A percentile compares a stretch with the other conserved stretches of the same genome.
Evolutionary conservation across 2,113 vertebrate species (phyloP).

Genomic region (Phyllostomus hastatus): DNA sequence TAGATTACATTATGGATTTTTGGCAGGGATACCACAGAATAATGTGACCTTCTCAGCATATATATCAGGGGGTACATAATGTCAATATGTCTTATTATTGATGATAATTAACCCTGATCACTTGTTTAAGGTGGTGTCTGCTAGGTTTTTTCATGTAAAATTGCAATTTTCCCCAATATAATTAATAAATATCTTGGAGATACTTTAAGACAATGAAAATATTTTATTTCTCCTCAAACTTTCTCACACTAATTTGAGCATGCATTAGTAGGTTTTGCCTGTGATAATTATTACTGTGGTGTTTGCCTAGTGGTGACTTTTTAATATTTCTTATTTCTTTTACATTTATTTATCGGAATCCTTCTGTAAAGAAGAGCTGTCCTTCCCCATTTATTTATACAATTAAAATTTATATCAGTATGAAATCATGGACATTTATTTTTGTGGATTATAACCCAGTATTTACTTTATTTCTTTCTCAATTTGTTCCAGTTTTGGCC

Average conservation of each 20-base stretch:
- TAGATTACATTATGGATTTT: not conserved
- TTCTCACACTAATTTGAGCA: not conserved
- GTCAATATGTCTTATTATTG: not conserved
- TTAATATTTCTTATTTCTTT: not conserved
- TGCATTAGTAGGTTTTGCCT: not conserved
- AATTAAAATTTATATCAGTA: not conserved
- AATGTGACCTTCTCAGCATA: not conserved
- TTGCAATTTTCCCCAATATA: not conserved
- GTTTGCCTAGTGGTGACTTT: not conserved
- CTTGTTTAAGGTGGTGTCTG: not conserved
- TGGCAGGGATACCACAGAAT: not conserved
- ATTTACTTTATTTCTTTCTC: not conserved
- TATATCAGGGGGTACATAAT: not conserved
- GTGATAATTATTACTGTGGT: not conserved
- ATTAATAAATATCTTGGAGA: not conserved
- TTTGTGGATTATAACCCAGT: not conserved
- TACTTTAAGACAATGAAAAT: not conserved
- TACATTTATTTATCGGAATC: not conserved
- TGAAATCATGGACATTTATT: not conserved
- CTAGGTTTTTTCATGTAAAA: not conserved
- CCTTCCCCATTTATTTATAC: not conserved
- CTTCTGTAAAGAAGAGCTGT: not conserved
- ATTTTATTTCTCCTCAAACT: not conserved
- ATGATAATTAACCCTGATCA: not conserved
- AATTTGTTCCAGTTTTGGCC: not conserved